phyloP scores from a whole-genome alignment of 2,888 invertebrate species.

The Dolichopus griseipennis region DNA sequence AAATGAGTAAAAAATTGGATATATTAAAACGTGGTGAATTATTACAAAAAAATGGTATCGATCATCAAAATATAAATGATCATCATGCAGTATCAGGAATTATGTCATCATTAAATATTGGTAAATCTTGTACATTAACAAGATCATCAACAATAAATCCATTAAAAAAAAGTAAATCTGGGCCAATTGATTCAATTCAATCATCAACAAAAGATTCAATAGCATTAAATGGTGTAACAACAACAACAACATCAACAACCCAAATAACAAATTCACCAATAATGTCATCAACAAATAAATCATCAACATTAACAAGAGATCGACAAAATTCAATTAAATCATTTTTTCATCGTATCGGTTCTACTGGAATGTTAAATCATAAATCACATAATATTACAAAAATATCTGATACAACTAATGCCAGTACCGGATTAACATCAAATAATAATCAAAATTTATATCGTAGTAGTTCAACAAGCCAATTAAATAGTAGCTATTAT shows the following conservation, averaged over 20 bases:
- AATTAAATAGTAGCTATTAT: conserved; percentile 59
- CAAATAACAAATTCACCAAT: not conserved
- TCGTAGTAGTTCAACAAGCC: conserved; percentile 68
- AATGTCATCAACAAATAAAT: conserved; percentile 17
- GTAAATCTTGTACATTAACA: conserved; percentile 20
- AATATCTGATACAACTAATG: conserved; percentile 32
- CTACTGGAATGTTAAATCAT: conserved; percentile 62
- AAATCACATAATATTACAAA: conserved; percentile 39
- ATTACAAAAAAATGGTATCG: conserved; percentile 42
- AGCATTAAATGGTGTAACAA: conserved; percentile 16
- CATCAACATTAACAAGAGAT: conserved; percentile 22
- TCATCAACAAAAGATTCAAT: conserved; percentile 26
- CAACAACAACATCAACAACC: conserved; percentile 19
- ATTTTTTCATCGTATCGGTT: conserved; percentile 67
- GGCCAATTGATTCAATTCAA: conserved; percentile 49
- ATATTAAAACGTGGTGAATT: conserved; percentile 58
- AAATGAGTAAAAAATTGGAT: conserved; percentile 70
- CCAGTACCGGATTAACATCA: conserved; percentile 18
- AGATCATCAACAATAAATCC: conserved; percentile 25
- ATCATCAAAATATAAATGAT: conserved; percentile 19
- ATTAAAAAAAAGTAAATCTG: conserved; percentile 48
- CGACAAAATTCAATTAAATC: conserved; percentile 56
- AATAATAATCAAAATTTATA: conserved; percentile 43
- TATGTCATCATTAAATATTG: conserved; percentile 29
- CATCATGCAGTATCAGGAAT: conserved; percentile 25